Evolutionary conservation across 2,113 vertebrate genomes (phyloP), one percentile per base, ranked within the genome.

Genomic region (Callionymus lyra): DNA sequence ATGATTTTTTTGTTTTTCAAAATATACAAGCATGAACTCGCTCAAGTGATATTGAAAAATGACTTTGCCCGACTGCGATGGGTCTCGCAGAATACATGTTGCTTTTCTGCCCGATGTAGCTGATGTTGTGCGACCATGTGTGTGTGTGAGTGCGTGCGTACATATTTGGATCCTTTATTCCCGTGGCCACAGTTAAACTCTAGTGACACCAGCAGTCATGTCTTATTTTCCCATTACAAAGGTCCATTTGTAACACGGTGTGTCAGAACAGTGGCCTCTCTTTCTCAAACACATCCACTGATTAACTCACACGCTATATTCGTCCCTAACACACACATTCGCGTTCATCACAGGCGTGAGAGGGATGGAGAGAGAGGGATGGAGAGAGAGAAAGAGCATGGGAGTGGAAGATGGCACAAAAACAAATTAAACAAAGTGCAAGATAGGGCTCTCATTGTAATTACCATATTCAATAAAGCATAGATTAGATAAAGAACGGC

Each of bases 381-480:
- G 27, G 9, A 27, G 21, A 27, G 46, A 47, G 54, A n/a, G n/a
- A 9, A 39, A 6, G 46, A 47, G 54, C 45, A 60, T 43, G 50
- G 62, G 68, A 55, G 53, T 21, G 56, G 38, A 35, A 63, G 65
- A 65, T 70, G 53, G 47, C 67, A 70, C 59, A 70, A 72, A 77
- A 75, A 72, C 65, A 80, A 74, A 80, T 80, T 79, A 79, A 72
- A 72, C 70, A 60, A 65, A 71, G 74, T 63, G 70, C 59, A 59
- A 79, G 69, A 80, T 77, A 76, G 71, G 63, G 66, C 70, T 77
- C 79, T 83, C 74, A 71, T 80, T 79, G 70, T 79, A 83, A 83
- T 82, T 82, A 76, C 70, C 66, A 77, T 80, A 79, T 82, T 77
- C 76, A 82, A 77, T 79, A 79, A 76, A 77, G 65, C 59, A 68